These are phyloP conservation scores for Erythrolamprus reginae DNA, from an alignment of 2,113 vertebrate species.

Conservation along the genomic window DNA sequence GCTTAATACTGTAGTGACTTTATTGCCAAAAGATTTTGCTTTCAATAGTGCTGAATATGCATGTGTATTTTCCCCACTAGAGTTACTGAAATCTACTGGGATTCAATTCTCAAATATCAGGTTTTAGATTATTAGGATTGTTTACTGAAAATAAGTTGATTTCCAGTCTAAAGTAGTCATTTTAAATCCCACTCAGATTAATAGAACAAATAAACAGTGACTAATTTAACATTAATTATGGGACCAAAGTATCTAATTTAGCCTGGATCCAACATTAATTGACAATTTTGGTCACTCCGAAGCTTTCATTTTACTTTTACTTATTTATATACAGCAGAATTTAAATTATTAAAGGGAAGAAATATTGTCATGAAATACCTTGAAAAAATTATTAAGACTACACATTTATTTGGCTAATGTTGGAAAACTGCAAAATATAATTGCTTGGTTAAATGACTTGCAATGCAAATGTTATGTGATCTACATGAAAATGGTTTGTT, in stretches of 20 bases:
- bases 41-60: neutral
- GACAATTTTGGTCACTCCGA: neutral
- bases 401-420: neutral
- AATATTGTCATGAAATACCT: neutral
- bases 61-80: conserved; percentile 9
- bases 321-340: neutral
- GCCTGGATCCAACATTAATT: neutral
- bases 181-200: neutral
- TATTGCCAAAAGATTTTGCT: neutral
- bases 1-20: neutral
- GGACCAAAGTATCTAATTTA: neutral
- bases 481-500: conserved; percentile 3
- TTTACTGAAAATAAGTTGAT: neutral
- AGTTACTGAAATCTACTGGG: conserved; percentile 4
- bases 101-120: neutral
- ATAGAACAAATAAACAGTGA: neutral
- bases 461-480: neutral
- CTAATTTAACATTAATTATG: neutral
- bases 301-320: neutral
- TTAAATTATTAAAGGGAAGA: neutral
- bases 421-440: neutral
- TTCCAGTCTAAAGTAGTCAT: neutral
- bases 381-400: neutral
- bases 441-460: conserved; percentile 1
- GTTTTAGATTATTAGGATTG: neutral